These are phyloP conservation scores for Drosophila melanica DNA, from an alignment of 1,140 invertebrate genomes.

Conservation along the genomic window DNA sequence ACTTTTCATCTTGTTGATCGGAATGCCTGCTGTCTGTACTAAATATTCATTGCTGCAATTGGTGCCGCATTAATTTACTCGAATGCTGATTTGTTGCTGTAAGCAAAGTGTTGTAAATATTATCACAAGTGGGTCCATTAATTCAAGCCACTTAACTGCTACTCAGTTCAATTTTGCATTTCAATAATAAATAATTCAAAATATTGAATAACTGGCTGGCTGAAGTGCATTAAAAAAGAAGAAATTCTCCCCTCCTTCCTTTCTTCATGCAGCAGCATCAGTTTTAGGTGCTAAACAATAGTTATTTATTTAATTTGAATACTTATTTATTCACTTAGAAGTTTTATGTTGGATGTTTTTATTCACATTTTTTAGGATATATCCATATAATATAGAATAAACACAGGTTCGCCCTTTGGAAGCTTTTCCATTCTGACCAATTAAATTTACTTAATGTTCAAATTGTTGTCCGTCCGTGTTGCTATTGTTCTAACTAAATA, in stretches of 20 bases:
- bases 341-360: no score
- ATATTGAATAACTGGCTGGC: no score
- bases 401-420: not conserved
- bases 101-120: not conserved
- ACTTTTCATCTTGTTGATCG: conserved; percentile 29
- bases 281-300: no score
- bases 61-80: not conserved
- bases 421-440: not conserved
- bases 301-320: no score
- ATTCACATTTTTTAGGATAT: no score
- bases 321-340: no score
- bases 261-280: no score
- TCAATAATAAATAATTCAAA: not conserved
- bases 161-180: not conserved
- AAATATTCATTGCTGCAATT: conserved; percentile 10
- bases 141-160: not conserved
- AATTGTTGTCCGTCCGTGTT: not conserved
- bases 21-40: not conserved
- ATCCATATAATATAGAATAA: no score
- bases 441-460: not conserved
- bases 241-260: no score
- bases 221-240: no score
- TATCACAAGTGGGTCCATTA: not conserved
- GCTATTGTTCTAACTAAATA: conserved; percentile 43
- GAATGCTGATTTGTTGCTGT: not conserved